Evolutionary conservation across 2,113 vertebrate species (phyloP).

Genomic region (Psittacara wagleri): DNA sequence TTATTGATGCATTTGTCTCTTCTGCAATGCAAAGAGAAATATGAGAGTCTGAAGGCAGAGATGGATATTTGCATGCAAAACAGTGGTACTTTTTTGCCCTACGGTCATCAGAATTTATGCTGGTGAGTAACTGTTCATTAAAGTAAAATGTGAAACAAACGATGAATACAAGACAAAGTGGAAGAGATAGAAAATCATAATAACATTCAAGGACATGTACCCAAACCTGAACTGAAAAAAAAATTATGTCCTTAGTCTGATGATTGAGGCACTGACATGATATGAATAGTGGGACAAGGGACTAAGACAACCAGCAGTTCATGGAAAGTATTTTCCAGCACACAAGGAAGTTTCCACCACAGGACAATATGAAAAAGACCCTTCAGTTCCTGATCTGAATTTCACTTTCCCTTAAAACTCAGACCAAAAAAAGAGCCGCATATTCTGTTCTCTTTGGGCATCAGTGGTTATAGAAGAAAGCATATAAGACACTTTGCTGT

Average conservation of each 20-base stretch:
- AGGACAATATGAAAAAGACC: background rate
- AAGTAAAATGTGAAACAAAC: background rate
- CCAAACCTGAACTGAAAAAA: background rate
- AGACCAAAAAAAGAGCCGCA: background rate
- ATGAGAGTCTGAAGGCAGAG: background rate
- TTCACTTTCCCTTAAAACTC: background rate
- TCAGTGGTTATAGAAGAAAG: background rate
- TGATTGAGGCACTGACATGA: background rate
- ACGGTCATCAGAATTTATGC: background rate
- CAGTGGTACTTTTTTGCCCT: background rate
- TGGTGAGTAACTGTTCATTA: background rate
- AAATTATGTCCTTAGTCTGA: fast-evolving
- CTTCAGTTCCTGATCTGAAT: background rate
- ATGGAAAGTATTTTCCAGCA: background rate
- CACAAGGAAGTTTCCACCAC: background rate
- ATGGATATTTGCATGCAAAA: background rate
- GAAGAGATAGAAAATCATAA: background rate
- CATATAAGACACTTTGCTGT: background rate
- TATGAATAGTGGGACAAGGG: background rate
- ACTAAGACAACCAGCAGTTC: background rate
- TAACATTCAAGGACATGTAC: background rate
- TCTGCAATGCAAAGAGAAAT: background rate
- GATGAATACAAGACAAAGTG: background rate
- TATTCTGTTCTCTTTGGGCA: background rate
- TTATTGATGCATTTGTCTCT: background rate